Conservation (phyloP, 2,888 invertebrate species). For the Drosophila nr. fundita region DNA sequence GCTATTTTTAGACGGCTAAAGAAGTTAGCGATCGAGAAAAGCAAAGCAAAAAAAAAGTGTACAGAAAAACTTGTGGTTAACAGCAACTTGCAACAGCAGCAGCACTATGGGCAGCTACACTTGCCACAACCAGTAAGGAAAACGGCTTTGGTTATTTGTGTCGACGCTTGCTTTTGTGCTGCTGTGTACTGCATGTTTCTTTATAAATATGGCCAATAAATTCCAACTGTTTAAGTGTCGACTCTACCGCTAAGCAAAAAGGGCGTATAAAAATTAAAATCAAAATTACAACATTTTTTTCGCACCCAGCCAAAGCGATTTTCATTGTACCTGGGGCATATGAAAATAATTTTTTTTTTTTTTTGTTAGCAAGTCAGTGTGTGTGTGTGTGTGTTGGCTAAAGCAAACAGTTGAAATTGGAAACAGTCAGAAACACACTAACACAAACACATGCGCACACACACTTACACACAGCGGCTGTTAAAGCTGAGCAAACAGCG, state of each 20-base stretch:
- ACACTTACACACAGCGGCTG: constrained; percentile 15
- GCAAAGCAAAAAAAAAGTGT: constrained; percentile 33
- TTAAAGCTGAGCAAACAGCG: constrained; percentile 72
- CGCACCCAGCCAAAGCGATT: constrained; percentile 27
- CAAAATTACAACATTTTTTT: constrained; percentile 12
- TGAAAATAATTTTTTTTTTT: constrained; percentile 15
- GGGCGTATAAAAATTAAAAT: constrained; percentile 37
- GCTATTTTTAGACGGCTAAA: constrained; percentile 67
- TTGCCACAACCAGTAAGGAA: constrained; percentile 32
- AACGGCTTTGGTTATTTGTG: constrained; percentile 44
- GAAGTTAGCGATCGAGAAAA: constrained; percentile 36
- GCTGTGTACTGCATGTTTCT: constrained; percentile 65
- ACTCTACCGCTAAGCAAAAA: constrained; percentile 42
- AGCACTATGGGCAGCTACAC: constrained; percentile 26
- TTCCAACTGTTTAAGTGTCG: constrained; percentile 54
- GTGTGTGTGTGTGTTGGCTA: constrained; percentile 21
- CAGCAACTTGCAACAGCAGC: constrained; percentile 8
- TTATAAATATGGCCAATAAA: constrained; percentile 80
- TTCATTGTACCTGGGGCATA: constrained; percentile 27
- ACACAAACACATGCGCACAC: constrained; percentile 16
- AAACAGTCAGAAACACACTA: constrained; percentile 44
- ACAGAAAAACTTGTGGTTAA: constrained; percentile 56
- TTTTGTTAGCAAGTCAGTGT: constrained; percentile 4
- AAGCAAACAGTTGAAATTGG: constrained; percentile 66
- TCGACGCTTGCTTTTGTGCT: constrained; percentile 21